These are phyloP conservation scores for Apaloderma vittatum DNA, from an alignment of 2,113 vertebrate species.

Conservation along the genomic window DNA sequence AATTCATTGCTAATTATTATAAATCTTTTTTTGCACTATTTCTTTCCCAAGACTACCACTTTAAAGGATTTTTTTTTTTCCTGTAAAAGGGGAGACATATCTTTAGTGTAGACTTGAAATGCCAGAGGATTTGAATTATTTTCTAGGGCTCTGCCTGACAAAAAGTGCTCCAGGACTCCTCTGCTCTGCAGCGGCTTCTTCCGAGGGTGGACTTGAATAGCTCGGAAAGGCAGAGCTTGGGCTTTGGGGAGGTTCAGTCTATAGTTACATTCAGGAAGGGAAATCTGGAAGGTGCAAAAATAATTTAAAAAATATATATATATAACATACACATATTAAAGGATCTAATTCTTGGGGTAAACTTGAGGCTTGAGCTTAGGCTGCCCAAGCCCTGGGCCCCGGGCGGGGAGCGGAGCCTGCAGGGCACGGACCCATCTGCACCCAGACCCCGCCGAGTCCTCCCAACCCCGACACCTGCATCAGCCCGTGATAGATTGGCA, in stretches of 20 bases:
- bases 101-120: neutral
- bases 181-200: neutral
- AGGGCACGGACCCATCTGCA: neutral
- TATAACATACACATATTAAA: neutral
- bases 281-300: neutral
- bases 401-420: neutral
- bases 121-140: neutral
- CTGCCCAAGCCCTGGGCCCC: neutral
- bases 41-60: neutral
- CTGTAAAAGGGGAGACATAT: neutral
- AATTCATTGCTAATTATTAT: neutral
- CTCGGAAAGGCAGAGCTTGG: neutral
- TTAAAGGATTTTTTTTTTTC: neutral
- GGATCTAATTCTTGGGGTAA: neutral
- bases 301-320: neutral
- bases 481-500: conserved; percentile 28
- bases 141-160: neutral
- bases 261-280: neutral
- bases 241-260: neutral
- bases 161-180: neutral
- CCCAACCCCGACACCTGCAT: conserved; percentile 29
- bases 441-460: neutral
- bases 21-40: neutral
- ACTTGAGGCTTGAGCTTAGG: neutral
- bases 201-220: neutral